Evolutionary conservation across 2,888 invertebrate species (phyloP).

Genomic region (Ctenicera cuprea): DNA sequence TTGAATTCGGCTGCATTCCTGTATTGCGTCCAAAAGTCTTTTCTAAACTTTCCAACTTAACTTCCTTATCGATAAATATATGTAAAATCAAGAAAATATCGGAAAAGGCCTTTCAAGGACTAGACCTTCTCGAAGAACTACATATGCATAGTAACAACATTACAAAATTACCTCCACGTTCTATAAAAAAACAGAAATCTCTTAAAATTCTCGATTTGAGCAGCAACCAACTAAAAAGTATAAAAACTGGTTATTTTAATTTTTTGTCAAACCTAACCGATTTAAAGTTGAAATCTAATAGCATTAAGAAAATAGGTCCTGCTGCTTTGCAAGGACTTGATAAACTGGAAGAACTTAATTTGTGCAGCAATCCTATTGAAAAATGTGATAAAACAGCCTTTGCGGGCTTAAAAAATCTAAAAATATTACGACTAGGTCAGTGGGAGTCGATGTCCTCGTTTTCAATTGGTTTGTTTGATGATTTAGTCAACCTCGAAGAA

Average conservation of each 20-base stretch:
- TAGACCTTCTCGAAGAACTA: too few species aligned
- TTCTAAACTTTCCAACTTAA: too few species aligned
- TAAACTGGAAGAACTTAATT: slow-evolving; percentile 26
- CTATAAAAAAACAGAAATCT: too few species aligned
- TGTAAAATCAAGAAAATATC: too few species aligned
- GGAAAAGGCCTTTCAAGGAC: too few species aligned
- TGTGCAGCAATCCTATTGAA: slow-evolving; percentile 26
- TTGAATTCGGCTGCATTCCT: too few species aligned
- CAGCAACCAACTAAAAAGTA: too few species aligned
- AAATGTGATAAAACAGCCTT: slow-evolving; percentile 11
- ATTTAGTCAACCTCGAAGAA: slow-evolving; percentile 22
- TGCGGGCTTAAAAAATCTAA: slow-evolving; percentile 26
- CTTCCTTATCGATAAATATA: too few species aligned
- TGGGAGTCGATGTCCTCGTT: slow-evolving; percentile 4
- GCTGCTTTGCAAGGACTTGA: not conserved
- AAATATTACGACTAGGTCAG: slow-evolving; percentile 30
- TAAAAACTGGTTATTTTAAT: not conserved
- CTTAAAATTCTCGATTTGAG: too few species aligned
- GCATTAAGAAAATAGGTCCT: not conserved
- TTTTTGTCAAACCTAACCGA: not conserved
- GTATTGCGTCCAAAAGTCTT: too few species aligned
- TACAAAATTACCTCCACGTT: too few species aligned
- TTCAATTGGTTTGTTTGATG: slow-evolving; percentile 17
- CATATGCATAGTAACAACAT: too few species aligned
- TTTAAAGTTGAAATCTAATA: not conserved